Base-by-base conservation (phyloP, 2,113 vertebrate genomes). In the Athene cunicularia region DNA sequence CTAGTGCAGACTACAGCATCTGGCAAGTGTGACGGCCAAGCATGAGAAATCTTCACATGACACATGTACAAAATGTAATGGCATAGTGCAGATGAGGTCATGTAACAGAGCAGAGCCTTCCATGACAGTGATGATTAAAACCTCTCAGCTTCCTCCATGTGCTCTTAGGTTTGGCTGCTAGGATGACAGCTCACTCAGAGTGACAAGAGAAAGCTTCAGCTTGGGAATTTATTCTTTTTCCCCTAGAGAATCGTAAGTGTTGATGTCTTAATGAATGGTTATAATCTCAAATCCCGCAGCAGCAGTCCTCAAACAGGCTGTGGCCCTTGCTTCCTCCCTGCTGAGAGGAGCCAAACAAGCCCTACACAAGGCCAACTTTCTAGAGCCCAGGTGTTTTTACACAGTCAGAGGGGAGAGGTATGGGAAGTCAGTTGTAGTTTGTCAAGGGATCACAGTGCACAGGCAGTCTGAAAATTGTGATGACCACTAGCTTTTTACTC, bases 11-110 rank as follows among this genome's bases (percentile, higher is more conserved):
- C 28, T 76, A 33, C 35, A 80, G 45, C 82, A 72, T 49, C 77
- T 64, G 87, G 70, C 62, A 76, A 70, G 32, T 0, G 0, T 73
- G 47, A 47, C 37, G 66, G 47, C 52, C 35, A 55, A 87, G 14
- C 39, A 26, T 55, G 49, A 83, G 32, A 74, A 77, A 87, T 14
- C 23, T 53, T 80, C 49, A n/a, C 66, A 32, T 68, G 35, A 39
- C 72, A 50, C 1, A 0, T 23, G 39, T 17, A 68, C 16, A 6
- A 79, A 72, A 24, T 4, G 20, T 8, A 63, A 37, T 1, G 4
- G 56, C 32, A 6, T 21, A 59, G 50, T 0, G 0, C 43, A 64
- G 39, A 75, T n/a, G 58, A 90, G 50, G 20, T 80, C 85, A 82
- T 2, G 0, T n/a, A 68, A 28, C 5, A 2, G 39, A 64, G n/a